Evolutionary conservation across 2,797 vertebrate genomes (phyloP).

Genomic region (Otus scops): DNA sequence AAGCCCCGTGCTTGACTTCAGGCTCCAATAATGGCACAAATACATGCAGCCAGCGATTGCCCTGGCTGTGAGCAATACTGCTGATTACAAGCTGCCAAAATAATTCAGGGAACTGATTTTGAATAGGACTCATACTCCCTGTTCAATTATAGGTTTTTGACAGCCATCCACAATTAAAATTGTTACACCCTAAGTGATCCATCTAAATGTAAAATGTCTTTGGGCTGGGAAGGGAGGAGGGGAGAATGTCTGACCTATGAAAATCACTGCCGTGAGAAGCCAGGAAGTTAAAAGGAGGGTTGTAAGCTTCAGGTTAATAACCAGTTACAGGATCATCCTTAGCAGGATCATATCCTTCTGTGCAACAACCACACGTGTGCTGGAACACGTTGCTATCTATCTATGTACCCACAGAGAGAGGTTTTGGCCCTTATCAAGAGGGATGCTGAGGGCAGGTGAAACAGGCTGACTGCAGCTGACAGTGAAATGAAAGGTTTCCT

Average conservation of each 20-base stretch:
- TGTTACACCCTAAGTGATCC: background rate
- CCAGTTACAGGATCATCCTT: background rate
- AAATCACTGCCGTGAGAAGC: background rate
- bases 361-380: background rate
- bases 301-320: background rate
- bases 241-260: background rate
- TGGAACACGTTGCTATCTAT: background rate
- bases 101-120: background rate
- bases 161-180: background rate
- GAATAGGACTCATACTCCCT: background rate
- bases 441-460: background rate
- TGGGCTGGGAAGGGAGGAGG: background rate
- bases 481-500: background rate
- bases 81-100: background rate
- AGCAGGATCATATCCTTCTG: background rate
- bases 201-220: background rate
- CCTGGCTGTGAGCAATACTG: background rate
- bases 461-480: background rate
- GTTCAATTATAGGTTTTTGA: background rate
- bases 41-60: background rate
- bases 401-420: background rate
- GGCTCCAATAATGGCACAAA: background rate
- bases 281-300: background rate
- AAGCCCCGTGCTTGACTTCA: background rate
- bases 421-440: background rate